These are phyloP conservation scores for Bubo blakistoni DNA, from an alignment of 2,113 vertebrate species.

Conservation along the genomic window DNA sequence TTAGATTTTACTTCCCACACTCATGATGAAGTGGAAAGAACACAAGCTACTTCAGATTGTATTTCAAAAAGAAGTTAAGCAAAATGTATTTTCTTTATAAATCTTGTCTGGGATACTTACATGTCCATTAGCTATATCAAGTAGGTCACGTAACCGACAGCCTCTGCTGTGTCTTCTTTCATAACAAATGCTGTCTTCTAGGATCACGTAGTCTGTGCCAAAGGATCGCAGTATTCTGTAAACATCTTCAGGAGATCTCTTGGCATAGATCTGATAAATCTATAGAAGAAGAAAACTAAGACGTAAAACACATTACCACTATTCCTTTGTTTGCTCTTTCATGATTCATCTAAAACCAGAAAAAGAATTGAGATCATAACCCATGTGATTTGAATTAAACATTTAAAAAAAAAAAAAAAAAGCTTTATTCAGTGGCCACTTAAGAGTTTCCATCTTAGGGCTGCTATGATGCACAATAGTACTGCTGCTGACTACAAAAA, in stretches of 20 bases:
- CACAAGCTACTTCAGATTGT: neutral
- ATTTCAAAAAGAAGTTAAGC: neutral
- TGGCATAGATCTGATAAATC: constrained; percentile 96
- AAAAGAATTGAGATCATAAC: neutral
- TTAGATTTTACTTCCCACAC: neutral
- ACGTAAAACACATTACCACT: neutral
- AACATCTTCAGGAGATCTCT: constrained; percentile 82
- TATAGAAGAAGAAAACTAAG: constrained; percentile 14
- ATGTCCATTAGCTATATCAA: constrained; percentile 90
- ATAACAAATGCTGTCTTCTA: constrained; percentile 95
- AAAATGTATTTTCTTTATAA: too few relatives aligned
- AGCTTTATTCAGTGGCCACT: neutral
- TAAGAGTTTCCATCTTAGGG: neutral
- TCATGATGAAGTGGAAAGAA: neutral
- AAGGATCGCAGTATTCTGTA: constrained; percentile 78
- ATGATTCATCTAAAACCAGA: neutral
- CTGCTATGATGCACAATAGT: neutral
- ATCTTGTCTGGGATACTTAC: constrained; percentile 70
- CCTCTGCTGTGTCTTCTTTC: constrained; percentile 88
- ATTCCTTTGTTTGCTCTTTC: neutral
- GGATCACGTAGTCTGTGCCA: constrained; percentile 88
- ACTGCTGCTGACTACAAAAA: neutral
- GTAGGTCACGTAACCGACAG: constrained; percentile 90
- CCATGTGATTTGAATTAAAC: neutral
- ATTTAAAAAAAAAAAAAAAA: neutral